These are phyloP conservation scores for Chrysodeixis includens DNA, from an alignment of 2,888 invertebrate genomes.

Conservation along the genomic window DNA sequence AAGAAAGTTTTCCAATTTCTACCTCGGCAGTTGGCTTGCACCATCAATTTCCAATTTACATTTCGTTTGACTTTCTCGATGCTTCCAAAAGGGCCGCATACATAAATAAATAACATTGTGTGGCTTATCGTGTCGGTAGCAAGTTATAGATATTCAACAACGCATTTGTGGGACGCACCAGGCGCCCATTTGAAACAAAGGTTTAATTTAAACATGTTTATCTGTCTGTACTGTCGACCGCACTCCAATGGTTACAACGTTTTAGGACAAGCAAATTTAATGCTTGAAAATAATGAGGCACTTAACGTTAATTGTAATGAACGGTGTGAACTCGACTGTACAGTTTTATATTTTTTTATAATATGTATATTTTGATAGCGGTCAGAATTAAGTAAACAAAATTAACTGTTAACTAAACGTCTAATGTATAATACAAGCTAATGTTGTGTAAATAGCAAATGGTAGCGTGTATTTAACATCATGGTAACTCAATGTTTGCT, in stretches of 20 bases:
- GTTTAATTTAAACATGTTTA: conserved; percentile 54
- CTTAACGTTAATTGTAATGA: background rate
- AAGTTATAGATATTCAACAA: conserved; percentile 51
- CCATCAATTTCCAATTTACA: conserved; percentile 18
- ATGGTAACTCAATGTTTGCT: conserved; percentile 42
- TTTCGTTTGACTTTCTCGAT: conserved; percentile 36
- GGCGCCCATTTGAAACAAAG: conserved; percentile 53
- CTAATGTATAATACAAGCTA: conserved; percentile 26
- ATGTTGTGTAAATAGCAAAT: conserved; percentile 34
- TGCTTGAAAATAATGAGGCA: background rate
- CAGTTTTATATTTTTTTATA: conserved; percentile 34
- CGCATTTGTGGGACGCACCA: conserved; percentile 27
- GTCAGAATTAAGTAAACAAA: conserved; percentile 25
- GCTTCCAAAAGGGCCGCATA: conserved; percentile 18
- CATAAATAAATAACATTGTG: conserved; percentile 46
- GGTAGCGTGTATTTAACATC: conserved; percentile 32
- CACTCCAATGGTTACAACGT: background rate
- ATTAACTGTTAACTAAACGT: conserved; percentile 12
- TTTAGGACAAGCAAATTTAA: background rate
- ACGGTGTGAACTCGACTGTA: background rate
- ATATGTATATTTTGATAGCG: conserved; percentile 47
- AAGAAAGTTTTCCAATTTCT: conserved; percentile 14
- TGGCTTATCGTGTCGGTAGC: conserved; percentile 37
- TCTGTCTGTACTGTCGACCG: conserved; percentile 30
- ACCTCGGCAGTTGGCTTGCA: conserved; percentile 12